Evolutionary conservation across 2,797 vertebrate genomes (phyloP).

Genomic region (Cygnus olor): DNA sequence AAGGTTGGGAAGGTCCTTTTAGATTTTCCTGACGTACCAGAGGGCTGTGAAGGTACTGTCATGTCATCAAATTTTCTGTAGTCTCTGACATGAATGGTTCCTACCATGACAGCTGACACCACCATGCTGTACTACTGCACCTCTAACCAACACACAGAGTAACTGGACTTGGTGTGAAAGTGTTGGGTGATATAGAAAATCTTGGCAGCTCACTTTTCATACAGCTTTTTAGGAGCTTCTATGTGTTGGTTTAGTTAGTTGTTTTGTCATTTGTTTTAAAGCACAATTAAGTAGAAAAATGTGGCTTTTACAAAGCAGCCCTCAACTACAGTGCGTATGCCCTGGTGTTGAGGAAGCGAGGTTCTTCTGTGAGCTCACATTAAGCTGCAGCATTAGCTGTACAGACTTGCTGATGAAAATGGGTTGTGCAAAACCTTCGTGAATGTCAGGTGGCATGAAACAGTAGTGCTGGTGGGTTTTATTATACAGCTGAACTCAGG

Average conservation of each 20-base stretch:
- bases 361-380: background rate
- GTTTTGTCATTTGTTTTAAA: background rate
- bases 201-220: conserved; percentile 37
- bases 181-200: background rate
- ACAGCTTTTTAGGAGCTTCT: conserved; percentile 22
- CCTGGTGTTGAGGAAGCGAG: background rate
- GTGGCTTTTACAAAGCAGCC: conserved; percentile 25
- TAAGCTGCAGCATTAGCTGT: background rate
- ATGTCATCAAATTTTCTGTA: conserved; percentile 20
- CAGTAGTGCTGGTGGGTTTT: background rate
- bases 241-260: conserved; percentile 28
- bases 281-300: conserved; percentile 33
- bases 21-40: conserved; percentile 47
- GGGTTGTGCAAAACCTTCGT: background rate
- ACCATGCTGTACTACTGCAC: conserved; percentile 18
- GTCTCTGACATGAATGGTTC: conserved; percentile 48
- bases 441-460: background rate
- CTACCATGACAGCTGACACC: background rate
- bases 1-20: conserved; percentile 62
- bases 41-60: conserved; percentile 64
- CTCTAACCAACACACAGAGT: conserved; percentile 31
- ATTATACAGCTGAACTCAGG: background rate
- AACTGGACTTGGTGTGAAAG: conserved; percentile 7
- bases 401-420: background rate
- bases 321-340: background rate